Evolutionary conservation across 2,888 invertebrate genomes (phyloP).

Genomic region (Shargacucullia verbasci): DNA sequence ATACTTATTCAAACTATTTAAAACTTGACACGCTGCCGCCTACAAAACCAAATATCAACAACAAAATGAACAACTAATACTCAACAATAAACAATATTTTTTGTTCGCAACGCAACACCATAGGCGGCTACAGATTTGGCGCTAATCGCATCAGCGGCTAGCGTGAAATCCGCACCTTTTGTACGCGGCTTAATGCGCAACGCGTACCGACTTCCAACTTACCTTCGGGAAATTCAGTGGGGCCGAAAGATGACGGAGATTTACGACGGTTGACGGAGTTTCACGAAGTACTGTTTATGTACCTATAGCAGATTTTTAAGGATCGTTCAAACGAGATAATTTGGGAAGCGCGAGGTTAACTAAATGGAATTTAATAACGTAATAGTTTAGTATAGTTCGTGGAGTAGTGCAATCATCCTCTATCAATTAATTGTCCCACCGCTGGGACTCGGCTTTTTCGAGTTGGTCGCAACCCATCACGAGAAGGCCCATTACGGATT

Average conservation of each 20-base stretch:
- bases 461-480: too few species aligned
- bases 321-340: too few species aligned
- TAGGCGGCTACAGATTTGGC: constrained; percentile 51
- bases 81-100: constrained; percentile 50
- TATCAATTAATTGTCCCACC: too few species aligned
- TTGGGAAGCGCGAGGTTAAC: too few species aligned
- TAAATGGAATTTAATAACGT: too few species aligned
- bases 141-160: constrained; percentile 54
- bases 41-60: constrained; percentile 25
- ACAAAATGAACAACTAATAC: constrained; percentile 45
- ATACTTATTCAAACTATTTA: constrained; percentile 19
- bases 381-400: too few species aligned
- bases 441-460: too few species aligned
- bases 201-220: constrained; percentile 42
- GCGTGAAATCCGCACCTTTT: constrained; percentile 59
- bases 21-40: constrained; percentile 23
- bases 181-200: constrained; percentile 46
- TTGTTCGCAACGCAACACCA: constrained; percentile 26
- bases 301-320: not conserved
- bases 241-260: constrained; percentile 35
- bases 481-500: too few species aligned
- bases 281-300: constrained; percentile 1
- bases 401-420: too few species aligned
- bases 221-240: constrained; percentile 15
- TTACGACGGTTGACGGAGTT: constrained; percentile 22